These are phyloP conservation scores for Melanotaenia duboulayi DNA, from an alignment of 2,113 vertebrate genomes.

Conservation along the genomic window DNA sequence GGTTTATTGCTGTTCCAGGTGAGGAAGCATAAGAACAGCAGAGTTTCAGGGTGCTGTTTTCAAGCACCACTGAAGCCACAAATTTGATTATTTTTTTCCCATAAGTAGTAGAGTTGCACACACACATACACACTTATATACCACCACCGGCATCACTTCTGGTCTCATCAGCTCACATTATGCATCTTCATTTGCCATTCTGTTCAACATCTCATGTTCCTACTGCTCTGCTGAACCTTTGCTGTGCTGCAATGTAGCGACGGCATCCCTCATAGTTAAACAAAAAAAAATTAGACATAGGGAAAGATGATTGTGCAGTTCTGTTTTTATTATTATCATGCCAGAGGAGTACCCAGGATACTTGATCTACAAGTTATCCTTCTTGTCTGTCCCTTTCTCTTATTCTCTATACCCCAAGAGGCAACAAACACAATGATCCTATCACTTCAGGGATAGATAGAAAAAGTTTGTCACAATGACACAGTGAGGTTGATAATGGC, in stretches of 20 bases:
- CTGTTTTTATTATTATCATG: slow-evolving; percentile 4
- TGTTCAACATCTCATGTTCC: slow-evolving; percentile 34
- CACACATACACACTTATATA: slow-evolving; percentile 15
- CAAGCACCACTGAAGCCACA: slow-evolving; percentile 78
- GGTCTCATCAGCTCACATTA: slow-evolving; percentile 47
- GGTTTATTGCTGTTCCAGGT: slow-evolving; percentile 75
- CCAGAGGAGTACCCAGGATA: slow-evolving; percentile 3
- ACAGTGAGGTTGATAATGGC: slow-evolving; percentile 71
- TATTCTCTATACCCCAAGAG: slow-evolving; percentile 29
- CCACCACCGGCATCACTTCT: slow-evolving; percentile 19
- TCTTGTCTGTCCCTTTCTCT: slow-evolving; percentile 17
- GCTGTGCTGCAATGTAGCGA: neutral
- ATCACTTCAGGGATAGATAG: slow-evolving; percentile 67
- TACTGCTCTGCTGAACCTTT: slow-evolving; percentile 27
- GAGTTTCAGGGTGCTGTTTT: slow-evolving; percentile 75
- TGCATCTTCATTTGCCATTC: slow-evolving; percentile 59
- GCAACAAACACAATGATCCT: slow-evolving; percentile 54
- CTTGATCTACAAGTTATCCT: slow-evolving; percentile 32
- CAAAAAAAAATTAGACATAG: neutral
- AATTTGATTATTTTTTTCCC: slow-evolving; percentile 74
- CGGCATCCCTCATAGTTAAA: too few relatives aligned
- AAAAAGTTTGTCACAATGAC: slow-evolving; percentile 74
- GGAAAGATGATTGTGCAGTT: neutral
- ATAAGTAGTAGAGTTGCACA: slow-evolving; percentile 63
- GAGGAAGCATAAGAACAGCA: slow-evolving; percentile 71